Base-by-base conservation (phyloP, 1,140 invertebrate genomes). In the Sipha flava region DNA sequence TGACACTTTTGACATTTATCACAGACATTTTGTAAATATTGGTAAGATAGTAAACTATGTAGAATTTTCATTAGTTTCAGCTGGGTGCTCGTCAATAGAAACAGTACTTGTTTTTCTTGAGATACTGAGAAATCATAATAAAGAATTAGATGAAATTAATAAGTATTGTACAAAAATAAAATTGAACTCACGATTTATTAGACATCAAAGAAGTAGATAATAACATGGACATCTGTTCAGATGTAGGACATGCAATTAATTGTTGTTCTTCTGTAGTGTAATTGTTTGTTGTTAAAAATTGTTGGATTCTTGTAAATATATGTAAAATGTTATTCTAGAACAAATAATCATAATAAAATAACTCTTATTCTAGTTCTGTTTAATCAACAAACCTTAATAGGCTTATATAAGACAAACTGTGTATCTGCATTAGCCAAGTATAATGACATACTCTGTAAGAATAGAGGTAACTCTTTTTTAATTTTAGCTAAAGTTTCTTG, bases 351-450 rank as follows among this genome's bases (percentile, higher is more conserved):
- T 29, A 29, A 43, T 2, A 23, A 62, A 49, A 62, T 79, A 47
- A 23, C 6, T 18, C 6, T 26, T 29, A 1, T 14, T 26, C 7
- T 4, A 29, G 10, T 21, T 45, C 18, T 29, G 10, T 40, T 23
- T 23, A 62, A 47, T 40, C 37, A 10, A 23, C 86, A 86, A 85
- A 94, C 92, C 84, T 94, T 93, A 43, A 98, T 93, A 7, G 96
- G 96, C 79, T 95, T 89, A 83, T 98, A 97, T 1, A 98, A 88
- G 84, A 98, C 98, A 83, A 95, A 95, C 85, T 98, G 96, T 0
- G 97, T 98, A 86, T 98, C 96, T 82, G 91, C 90, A 87, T 98
- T 98, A n/a, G 96, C 94, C 21, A 98, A 87, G 86, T 98, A 98
- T 0, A 98, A 87, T 82, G 95, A 92, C 95, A 98, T 96, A 7